These are phyloP conservation scores for Thymelicus lineola DNA, from an alignment of 2,888 invertebrate species.

Conservation along the genomic window DNA sequence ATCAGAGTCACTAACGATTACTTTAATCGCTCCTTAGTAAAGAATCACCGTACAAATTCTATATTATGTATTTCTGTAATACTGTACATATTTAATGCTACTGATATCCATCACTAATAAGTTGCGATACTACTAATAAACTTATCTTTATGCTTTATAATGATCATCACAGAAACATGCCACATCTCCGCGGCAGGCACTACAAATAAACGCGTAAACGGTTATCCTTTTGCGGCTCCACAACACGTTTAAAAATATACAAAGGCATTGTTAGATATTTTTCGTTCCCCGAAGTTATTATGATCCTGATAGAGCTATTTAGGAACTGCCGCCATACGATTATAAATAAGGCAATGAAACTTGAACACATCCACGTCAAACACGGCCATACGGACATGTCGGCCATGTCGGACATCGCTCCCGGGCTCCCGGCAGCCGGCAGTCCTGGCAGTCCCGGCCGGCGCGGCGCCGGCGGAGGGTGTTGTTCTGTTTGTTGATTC, in stretches of 20 bases:
- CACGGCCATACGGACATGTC: too few species aligned
- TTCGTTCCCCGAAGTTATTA: constrained; percentile 15
- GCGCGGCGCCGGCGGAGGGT: constrained; percentile 51
- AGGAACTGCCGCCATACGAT: constrained; percentile 33
- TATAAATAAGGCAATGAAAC: constrained; percentile 49
- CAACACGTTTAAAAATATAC: not conserved
- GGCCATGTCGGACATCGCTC: constrained; percentile 61
- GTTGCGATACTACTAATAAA: not conserved
- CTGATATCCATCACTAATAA: too few species aligned
- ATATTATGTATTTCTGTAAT: too few species aligned
- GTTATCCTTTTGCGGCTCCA: not conserved
- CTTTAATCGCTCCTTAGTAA: too few species aligned
- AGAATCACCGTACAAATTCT: too few species aligned
- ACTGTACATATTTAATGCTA: too few species aligned
- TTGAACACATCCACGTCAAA: constrained; percentile 45
- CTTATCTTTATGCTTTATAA: not conserved
- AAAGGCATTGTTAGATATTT: constrained; percentile 1
- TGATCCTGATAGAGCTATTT: constrained; percentile 30
- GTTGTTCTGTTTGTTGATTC: constrained; percentile 71
- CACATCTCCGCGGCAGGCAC: not conserved
- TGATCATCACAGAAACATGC: not conserved
- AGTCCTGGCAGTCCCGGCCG: constrained; percentile 37
- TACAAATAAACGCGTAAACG: not conserved
- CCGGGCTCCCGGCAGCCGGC: constrained; percentile 47
- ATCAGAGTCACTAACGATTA: too few species aligned